These are phyloP conservation scores for Cotesia congregata DNA, from an alignment of 2,888 invertebrate species.

Conservation along the genomic window DNA sequence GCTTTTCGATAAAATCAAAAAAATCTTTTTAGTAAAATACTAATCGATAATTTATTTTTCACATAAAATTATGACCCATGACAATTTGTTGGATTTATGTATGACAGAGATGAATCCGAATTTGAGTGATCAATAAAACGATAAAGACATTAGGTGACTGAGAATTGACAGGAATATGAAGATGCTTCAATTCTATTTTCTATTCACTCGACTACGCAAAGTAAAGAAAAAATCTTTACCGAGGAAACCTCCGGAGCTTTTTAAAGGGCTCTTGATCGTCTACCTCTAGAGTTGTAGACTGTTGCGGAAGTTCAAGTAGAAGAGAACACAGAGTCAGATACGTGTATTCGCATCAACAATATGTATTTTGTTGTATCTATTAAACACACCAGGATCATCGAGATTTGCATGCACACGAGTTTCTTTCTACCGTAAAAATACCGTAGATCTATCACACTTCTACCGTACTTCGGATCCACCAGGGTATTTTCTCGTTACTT, in stretches of 20 bases:
- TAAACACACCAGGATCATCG: constrained; percentile 33
- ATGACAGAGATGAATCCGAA: background rate
- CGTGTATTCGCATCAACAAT: constrained; percentile 5
- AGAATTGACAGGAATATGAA: background rate
- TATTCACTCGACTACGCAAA: background rate
- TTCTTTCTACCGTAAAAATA: constrained; percentile 49
- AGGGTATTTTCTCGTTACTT: too few species aligned
- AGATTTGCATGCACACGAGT: constrained; percentile 48
- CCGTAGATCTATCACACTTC: too few species aligned
- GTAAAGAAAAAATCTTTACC: background rate
- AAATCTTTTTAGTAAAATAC: too few species aligned
- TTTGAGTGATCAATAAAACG: background rate
- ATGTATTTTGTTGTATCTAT: constrained; percentile 33
- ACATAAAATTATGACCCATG: too few species aligned
- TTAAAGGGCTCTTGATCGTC: background rate
- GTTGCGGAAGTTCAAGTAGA: background rate
- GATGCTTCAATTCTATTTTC: background rate
- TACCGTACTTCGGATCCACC: too few species aligned
- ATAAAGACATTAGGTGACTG: background rate
- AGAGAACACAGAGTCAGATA: background rate
- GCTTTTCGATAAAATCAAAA: too few species aligned
- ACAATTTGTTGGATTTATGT: too few species aligned
- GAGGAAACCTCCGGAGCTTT: background rate
- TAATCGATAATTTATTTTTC: too few species aligned
- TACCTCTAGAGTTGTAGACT: constrained; percentile 19